Percentiles rank a stretch among this genome's conserved stretches.
Conservation (phyloP, 2,888 invertebrate species). For the Calameuta idolon region DNA sequence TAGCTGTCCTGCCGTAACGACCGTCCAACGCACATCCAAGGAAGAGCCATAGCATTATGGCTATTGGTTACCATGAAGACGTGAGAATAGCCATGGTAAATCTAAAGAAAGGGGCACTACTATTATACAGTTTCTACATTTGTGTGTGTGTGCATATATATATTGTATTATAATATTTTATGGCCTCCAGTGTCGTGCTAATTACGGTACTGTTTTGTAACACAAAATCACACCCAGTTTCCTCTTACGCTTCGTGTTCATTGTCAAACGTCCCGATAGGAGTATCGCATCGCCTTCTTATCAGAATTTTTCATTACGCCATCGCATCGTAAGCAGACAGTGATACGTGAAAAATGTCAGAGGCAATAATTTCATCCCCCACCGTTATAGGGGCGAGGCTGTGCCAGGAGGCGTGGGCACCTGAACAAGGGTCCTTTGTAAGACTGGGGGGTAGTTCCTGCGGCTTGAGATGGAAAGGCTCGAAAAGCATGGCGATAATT, state of each 20-base stretch:
- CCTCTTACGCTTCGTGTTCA: slow-evolving; percentile 42
- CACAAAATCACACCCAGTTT: slow-evolving; percentile 49
- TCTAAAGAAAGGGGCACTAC: background rate
- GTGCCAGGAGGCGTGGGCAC: background rate
- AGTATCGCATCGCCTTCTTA: background rate
- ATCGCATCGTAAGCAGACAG: background rate
- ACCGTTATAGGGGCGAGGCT: background rate
- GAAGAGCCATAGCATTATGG: background rate
- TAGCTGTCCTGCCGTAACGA: slow-evolving; percentile 1
- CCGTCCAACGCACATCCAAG: slow-evolving; percentile 12
- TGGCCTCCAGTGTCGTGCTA: slow-evolving; percentile 34
- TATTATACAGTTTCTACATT: background rate
- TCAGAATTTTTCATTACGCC: background rate
- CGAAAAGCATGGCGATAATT: background rate
- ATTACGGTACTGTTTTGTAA: slow-evolving; percentile 60
- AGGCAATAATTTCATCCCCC: background rate
- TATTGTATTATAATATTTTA: background rate
- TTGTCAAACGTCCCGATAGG: background rate
- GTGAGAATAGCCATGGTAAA: background rate
- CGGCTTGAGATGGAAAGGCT: background rate
- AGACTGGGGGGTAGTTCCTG: background rate
- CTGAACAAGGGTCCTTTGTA: background rate
- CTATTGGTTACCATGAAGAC: slow-evolving; percentile 1
- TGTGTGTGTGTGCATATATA: background rate
- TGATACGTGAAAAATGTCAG: background rate